phyloP scores from a whole-genome alignment of 2,113 vertebrate species.

The Aegotheles bennettii region DNA sequence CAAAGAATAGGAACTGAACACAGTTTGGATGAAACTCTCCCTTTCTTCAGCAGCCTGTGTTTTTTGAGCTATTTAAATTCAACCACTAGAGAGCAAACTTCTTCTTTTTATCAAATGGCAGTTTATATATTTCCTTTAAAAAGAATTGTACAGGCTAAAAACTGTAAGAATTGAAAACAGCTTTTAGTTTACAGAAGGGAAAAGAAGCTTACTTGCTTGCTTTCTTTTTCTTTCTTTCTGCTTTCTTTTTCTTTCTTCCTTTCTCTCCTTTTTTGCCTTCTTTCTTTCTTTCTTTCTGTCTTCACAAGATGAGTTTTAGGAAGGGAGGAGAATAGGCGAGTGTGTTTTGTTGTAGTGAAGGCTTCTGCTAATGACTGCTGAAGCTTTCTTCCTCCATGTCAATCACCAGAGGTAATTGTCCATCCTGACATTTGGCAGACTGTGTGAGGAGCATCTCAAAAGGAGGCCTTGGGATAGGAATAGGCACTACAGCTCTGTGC shows the following conservation, averaged over 20 bases:
- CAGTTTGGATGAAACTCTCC: neutral
- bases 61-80: constrained; percentile 57
- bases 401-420: constrained; percentile 10
- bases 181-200: constrained; percentile 2
- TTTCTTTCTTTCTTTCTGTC: neutral
- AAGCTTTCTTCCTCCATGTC: neutral
- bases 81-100: constrained; percentile 75
- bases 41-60: neutral
- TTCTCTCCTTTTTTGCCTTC: neutral
- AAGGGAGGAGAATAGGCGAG: neutral
- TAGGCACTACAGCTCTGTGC: neutral
- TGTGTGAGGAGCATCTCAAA: neutral
- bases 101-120: constrained; percentile 65
- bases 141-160: neutral
- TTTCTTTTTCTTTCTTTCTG: no score
- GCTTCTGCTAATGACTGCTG: neutral
- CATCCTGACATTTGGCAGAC: neutral
- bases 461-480: neutral
- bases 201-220: neutral
- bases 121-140: constrained; percentile 5
- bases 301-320: neutral
- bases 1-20: neutral
- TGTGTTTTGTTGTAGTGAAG: neutral
- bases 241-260: neutral
- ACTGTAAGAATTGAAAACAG: neutral